A percentile compares a stretch with the other conserved stretches of the same genome.
Evolutionary conservation across 2,113 vertebrate genomes (phyloP).

Genomic region (Periophthalmodon schlosseri): DNA sequence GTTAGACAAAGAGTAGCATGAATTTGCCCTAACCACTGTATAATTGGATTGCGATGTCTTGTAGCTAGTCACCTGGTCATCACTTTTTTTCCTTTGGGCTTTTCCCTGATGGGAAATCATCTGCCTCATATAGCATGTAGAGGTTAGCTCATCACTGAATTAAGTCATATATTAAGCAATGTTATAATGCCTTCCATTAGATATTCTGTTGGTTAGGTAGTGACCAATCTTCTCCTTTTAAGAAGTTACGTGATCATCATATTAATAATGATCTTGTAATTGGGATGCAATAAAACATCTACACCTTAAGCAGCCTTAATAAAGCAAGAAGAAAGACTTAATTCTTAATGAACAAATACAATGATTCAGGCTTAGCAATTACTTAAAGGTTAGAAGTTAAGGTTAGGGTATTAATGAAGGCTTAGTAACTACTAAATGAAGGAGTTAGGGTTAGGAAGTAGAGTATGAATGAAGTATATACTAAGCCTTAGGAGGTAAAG

Average conservation of each 20-base stretch:
- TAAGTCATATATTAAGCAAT: background rate
- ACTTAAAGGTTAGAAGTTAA: no score
- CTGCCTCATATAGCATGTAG: background rate
- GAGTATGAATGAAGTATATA: no score
- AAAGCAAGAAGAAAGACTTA: no score
- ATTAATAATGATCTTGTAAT: no score
- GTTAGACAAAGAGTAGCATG: background rate
- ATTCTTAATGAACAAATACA: no score
- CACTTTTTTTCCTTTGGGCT: background rate
- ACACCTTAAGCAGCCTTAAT: no score
- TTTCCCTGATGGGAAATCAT: background rate
- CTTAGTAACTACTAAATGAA: no score
- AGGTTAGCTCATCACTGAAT: slow-evolving; percentile 7
- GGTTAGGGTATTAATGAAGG: no score
- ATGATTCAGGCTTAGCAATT: no score
- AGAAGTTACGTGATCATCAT: background rate
- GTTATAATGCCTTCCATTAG: background rate
- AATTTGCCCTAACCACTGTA: background rate
- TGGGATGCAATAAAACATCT: no score
- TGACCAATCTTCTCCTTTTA: background rate
- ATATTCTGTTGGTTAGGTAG: background rate
- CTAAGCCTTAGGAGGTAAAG: no score
- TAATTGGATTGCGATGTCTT: background rate
- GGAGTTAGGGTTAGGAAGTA: no score
- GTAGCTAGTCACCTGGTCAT: background rate